Evolutionary conservation across 2,888 invertebrate genomes (phyloP).

Genomic region (Laspeyria flexula): DNA sequence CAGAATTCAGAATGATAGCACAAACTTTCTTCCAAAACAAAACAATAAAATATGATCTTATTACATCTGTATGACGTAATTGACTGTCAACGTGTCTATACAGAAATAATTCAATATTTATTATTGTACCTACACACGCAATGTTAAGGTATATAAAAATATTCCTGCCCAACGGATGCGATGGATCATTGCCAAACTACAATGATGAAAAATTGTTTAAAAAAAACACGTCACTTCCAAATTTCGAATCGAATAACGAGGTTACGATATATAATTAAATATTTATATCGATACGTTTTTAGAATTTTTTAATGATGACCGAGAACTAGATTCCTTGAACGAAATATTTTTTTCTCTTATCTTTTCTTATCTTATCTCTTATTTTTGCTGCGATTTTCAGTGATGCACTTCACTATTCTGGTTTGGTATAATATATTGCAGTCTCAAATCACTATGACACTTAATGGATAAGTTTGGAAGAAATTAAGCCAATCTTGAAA

Average conservation of each 20-base stretch:
- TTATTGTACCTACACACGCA: conserved; percentile 22
- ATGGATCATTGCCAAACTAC: conserved; percentile 43
- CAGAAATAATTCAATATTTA: conserved; percentile 18
- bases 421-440: background rate
- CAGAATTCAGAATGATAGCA: no score
- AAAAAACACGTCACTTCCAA: conserved; percentile 24
- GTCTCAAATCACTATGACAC: no score
- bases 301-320: background rate
- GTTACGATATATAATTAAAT: conserved; percentile 2
- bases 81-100: conserved; percentile 14
- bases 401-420: no score
- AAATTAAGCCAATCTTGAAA: no score
- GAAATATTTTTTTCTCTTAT: no score
- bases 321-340: conserved; percentile 1
- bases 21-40: conserved; percentile 1
- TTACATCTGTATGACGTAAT: conserved; percentile 2
- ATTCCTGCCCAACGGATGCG: conserved; percentile 38
- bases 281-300: background rate
- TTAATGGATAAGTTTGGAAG: no score
- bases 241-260: conserved; percentile 8
- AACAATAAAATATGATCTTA: background rate
- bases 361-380: no score
- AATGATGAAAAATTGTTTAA: conserved; percentile 39
- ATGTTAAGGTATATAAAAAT: conserved; percentile 36
- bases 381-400: no score